phyloP scores from a whole-genome alignment of 2,888 invertebrate species.

The Pandemis cinnamomeana region DNA sequence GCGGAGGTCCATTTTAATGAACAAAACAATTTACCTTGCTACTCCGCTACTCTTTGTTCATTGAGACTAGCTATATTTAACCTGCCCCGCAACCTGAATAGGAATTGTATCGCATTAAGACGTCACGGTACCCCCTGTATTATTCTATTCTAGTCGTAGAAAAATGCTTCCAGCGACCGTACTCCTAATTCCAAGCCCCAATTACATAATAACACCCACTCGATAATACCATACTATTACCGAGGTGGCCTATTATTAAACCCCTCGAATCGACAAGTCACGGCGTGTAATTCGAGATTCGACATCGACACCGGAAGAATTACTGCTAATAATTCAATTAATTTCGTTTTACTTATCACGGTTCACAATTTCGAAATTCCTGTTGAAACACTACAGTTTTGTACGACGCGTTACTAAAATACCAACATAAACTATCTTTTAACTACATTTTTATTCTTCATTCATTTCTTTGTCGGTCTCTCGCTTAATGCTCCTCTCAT shows the following conservation, averaged over 20 bases:
- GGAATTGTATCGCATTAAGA: too few species aligned
- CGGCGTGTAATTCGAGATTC: slow-evolving; percentile 23
- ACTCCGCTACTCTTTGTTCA: too few species aligned
- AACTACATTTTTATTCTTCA: too few species aligned
- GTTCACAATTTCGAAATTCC: background rate
- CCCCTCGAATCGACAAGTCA: slow-evolving; percentile 26
- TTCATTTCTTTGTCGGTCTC: too few species aligned
- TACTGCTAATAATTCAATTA: slow-evolving; percentile 39
- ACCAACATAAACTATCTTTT: too few species aligned
- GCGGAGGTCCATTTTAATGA: too few species aligned
- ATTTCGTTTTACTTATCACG: slow-evolving; percentile 12
- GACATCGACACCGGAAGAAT: slow-evolving; percentile 33
- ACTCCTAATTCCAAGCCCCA: slow-evolving; percentile 17
- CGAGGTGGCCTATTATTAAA: slow-evolving; percentile 28
- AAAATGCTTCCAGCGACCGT: background rate
- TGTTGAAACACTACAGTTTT: background rate
- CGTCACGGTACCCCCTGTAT: too few species aligned
- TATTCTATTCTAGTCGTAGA: background rate
- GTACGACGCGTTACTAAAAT: too few species aligned
- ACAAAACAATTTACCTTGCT: too few species aligned
- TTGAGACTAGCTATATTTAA: too few species aligned
- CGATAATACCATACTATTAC: slow-evolving; percentile 34
- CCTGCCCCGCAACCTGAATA: too few species aligned
- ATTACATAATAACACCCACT: slow-evolving; percentile 37
- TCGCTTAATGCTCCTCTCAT: too few species aligned